These are phyloP conservation scores for Axis porcinus DNA, from an alignment of 2,113 vertebrate species.

Conservation along the genomic window DNA sequence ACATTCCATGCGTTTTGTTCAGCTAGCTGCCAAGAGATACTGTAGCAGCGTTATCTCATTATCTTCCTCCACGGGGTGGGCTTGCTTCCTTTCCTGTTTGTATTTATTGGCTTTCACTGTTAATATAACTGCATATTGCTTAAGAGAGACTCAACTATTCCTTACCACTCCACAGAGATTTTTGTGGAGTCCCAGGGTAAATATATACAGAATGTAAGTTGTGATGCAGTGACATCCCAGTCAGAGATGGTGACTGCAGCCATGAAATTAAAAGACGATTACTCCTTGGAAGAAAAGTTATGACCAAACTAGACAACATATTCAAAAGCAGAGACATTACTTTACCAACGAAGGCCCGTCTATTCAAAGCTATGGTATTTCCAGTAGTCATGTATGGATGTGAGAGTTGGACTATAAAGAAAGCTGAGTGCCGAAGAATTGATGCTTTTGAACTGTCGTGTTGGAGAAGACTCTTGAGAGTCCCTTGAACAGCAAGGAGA, in stretches of 20 bases:
- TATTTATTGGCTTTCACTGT: background rate
- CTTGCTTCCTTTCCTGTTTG: background rate
- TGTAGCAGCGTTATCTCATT: background rate
- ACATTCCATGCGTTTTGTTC: background rate
- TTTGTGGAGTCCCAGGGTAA: background rate
- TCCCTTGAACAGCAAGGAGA: background rate
- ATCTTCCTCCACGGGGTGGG: background rate
- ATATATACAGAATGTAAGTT: background rate
- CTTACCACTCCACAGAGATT: background rate
- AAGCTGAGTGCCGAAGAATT: background rate
- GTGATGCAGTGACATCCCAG: background rate
- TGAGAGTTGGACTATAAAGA: background rate
- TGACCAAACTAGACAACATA: background rate
- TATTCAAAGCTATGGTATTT: background rate
- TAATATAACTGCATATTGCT: background rate
- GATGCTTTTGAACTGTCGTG: background rate
- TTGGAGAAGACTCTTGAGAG: background rate
- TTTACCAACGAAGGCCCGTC: fast-evolving
- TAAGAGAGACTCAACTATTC: background rate
- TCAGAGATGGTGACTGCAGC: background rate
- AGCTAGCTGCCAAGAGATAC: background rate
- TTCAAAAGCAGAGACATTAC: background rate
- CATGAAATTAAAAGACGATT: background rate
- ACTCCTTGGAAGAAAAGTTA: background rate
- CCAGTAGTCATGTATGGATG: background rate